A percentile compares a stretch with the other conserved stretches of the same genome.
phyloP scores from a whole-genome alignment of 2,113 vertebrate species.

The Rhinoderma darwinii region DNA sequence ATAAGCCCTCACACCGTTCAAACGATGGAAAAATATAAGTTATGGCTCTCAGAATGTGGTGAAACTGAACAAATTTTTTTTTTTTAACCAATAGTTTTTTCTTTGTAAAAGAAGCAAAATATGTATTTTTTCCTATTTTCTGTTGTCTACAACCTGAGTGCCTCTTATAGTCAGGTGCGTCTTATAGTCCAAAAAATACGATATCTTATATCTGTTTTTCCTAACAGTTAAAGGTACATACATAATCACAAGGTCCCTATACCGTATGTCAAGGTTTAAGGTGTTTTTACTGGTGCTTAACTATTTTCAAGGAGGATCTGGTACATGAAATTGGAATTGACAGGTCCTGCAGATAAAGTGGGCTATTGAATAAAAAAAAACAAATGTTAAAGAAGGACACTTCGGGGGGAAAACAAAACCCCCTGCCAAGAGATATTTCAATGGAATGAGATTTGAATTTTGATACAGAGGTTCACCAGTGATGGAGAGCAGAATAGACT shows the following conservation, averaged over 20 bases:
- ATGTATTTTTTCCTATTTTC: too few relatives aligned
- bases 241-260: neutral
- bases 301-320: conserved; percentile 64
- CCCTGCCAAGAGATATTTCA: conserved; percentile 62
- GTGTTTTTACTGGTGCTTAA: conserved; percentile 65
- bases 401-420: conserved; percentile 57
- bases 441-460: conserved; percentile 65
- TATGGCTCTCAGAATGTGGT: too few relatives aligned
- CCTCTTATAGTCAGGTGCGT: too few relatives aligned
- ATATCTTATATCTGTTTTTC: neutral
- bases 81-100: too few relatives aligned
- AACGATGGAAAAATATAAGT: too few relatives aligned
- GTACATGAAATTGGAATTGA: conserved; percentile 69
- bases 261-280: conserved; percentile 68
- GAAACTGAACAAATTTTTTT: too few relatives aligned
- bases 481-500: conserved; percentile 59
- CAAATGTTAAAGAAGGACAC: conserved; percentile 67
- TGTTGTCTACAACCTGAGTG: too few relatives aligned
- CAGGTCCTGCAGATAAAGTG: conserved; percentile 67
- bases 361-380: conserved; percentile 63
- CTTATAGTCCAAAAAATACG: too few relatives aligned
- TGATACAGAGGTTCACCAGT: conserved; percentile 55
- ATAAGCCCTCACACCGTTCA: too few relatives aligned
- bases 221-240: neutral
- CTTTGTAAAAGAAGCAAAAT: too few relatives aligned